phyloP scores from a whole-genome alignment of 2,113 vertebrate species.

The Phycodurus eques region DNA sequence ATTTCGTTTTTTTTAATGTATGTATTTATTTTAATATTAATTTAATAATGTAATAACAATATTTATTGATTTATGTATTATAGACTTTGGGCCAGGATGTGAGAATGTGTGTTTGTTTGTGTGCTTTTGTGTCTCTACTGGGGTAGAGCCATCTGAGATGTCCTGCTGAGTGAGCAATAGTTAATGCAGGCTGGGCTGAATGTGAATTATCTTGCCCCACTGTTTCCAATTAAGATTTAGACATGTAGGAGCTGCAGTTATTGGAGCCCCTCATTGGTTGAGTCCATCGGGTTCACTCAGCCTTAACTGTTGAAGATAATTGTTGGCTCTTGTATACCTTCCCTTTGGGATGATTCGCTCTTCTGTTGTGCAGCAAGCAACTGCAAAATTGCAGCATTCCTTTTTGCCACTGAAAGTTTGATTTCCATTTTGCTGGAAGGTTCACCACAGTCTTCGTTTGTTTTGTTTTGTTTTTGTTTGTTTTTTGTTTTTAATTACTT shows the following conservation, averaged over 20 bases:
- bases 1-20: too few species aligned
- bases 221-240: slow-evolving; percentile 73
- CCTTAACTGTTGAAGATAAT: slow-evolving; percentile 69
- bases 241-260: slow-evolving; percentile 69
- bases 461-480: not conserved
- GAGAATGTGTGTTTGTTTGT: slow-evolving; percentile 17
- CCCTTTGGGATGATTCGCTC: slow-evolving; percentile 43
- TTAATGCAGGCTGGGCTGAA: slow-evolving; percentile 53
- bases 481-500: slow-evolving; percentile 5
- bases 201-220: slow-evolving; percentile 69
- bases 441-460: slow-evolving; percentile 8
- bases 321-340: slow-evolving; percentile 57
- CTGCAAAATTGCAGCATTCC: slow-evolving; percentile 36
- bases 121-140: slow-evolving; percentile 20
- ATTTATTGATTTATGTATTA: slow-evolving; percentile 8
- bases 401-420: slow-evolving; percentile 31
- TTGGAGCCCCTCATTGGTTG: slow-evolving; percentile 56
- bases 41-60: not conserved
- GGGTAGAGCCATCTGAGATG: slow-evolving; percentile 31
- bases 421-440: slow-evolving; percentile 11
- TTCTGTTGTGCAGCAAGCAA: slow-evolving; percentile 18
- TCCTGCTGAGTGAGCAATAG: slow-evolving; percentile 61
- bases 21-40: not conserved
- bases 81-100: slow-evolving; percentile 23
- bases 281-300: slow-evolving; percentile 63